Base-by-base conservation (phyloP, 1,140 invertebrate species). In the Coboldia fuscipes region DNA sequence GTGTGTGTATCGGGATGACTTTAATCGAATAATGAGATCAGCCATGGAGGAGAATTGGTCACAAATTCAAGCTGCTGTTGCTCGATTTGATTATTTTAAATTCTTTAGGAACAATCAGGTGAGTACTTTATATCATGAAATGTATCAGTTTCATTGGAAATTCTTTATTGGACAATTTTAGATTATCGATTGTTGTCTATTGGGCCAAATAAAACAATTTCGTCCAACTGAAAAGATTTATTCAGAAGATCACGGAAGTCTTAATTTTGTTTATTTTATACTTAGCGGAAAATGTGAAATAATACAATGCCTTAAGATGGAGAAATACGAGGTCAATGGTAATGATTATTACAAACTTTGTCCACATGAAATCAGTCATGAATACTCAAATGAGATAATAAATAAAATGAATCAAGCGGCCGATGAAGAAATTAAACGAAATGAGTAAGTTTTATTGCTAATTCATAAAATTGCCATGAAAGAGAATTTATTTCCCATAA, bases 231-330 rank as follows among this genome's bases (percentile, higher is more conserved):
- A 54, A 16, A 49, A 42, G 23, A 53, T 54, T 17, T 46, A 42
- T 26, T 36, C 35, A 4, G 40, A 47, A 2, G 48, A 54, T 20
- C 42, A 39, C 20, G 51, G 48, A 18, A 38, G 36, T 9, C 7
- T 46, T 3, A 45, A 45, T 22, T 48, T 44, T 31, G 51, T 54
- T 1, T 41, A 49, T 23, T 54, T 54, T 32, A 44, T 54, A 1
- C 37, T 54, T 2, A 54, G 51, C 34, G 51, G 51, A 7, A 43
- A 54, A 31, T 54, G 51, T 17, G 39, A 45, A 16, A 49, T 54
- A 10, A 36, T 54, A 1, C 51, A 54, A 26, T 50, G 45, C 22
- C 37, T 54, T 0, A 43, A 46, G 26, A 36, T 54, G 14, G 38
- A 35, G 42, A 21, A 32, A 21, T 20, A 13, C 13, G 20, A 15